Percentiles rank a stretch among this genome's conserved stretches.
Evolutionary conservation across 2,888 invertebrate species (phyloP).

Genomic region (Pyrgus malvae): DNA sequence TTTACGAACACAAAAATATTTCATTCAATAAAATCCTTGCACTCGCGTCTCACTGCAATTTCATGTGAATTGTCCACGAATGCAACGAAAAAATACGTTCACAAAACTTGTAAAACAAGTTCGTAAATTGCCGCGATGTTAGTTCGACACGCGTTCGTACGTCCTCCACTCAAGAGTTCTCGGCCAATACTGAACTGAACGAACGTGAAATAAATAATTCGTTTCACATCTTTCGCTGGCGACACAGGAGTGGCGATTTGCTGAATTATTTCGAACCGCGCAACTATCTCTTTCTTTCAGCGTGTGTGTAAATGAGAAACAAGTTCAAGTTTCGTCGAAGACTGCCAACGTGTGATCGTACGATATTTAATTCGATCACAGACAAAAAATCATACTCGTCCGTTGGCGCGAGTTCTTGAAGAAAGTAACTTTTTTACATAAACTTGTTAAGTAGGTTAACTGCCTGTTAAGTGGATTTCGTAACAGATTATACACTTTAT

Average conservation of each 20-base stretch:
- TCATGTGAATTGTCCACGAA: slow-evolving; percentile 7
- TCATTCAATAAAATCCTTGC: background rate
- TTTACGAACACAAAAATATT: background rate
- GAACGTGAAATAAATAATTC: slow-evolving; percentile 15
- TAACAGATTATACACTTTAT: slow-evolving; percentile 23
- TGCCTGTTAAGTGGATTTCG: slow-evolving; percentile 21
- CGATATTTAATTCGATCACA: slow-evolving; percentile 25
- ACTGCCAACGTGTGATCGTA: slow-evolving; percentile 27
- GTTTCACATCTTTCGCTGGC: slow-evolving; percentile 12
- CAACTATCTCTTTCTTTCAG: background rate
- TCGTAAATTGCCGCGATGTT: slow-evolving; percentile 36
- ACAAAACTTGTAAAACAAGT: slow-evolving; percentile 24
- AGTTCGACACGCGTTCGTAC: slow-evolving; percentile 11
- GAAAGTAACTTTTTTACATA: slow-evolving; percentile 23
- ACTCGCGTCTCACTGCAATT: slow-evolving; percentile 6
- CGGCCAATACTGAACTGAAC: slow-evolving; percentile 35
- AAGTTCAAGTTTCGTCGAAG: background rate
- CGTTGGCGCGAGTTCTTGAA: slow-evolving; percentile 22
- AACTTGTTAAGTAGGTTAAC: slow-evolving; percentile 23
- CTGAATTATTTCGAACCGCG: slow-evolving; percentile 9
- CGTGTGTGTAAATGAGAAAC: background rate
- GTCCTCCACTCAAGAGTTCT: slow-evolving; percentile 28
- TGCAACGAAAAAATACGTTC: slow-evolving; percentile 22
- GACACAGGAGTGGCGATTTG: slow-evolving; percentile 16
- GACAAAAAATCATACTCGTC: slow-evolving; percentile 19